Conservation (phyloP, 2,797 vertebrate genomes). For the Malacoraja senta region DNA sequence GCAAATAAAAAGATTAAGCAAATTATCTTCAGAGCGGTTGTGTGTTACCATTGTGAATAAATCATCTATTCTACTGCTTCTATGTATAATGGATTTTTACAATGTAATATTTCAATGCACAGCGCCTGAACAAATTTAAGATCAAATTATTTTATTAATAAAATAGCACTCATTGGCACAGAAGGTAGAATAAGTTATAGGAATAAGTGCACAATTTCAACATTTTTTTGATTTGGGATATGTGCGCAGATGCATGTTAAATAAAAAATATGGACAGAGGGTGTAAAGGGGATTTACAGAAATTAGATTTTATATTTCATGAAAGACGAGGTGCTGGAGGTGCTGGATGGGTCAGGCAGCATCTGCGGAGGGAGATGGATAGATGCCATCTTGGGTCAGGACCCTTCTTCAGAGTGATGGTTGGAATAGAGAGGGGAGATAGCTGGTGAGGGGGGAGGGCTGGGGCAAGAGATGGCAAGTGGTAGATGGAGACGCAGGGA, state of each 20-base stretch:
- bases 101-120: background rate
- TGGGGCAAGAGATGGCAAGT: too few species aligned
- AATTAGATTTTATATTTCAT: too few species aligned
- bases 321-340: too few species aligned
- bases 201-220: background rate
- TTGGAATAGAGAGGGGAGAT: too few species aligned
- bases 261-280: background rate
- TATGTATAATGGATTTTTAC: background rate
- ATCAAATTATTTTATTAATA: conserved; percentile 27
- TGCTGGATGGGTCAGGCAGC: too few species aligned
- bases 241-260: background rate
- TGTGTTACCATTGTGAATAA: background rate
- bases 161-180: background rate
- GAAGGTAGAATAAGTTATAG: background rate
- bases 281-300: background rate
- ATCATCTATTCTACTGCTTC: conserved; percentile 16
- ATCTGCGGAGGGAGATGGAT: too few species aligned
- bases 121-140: background rate
- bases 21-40: background rate
- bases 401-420: too few species aligned
- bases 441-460: too few species aligned
- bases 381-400: too few species aligned
- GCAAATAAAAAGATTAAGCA: conserved; percentile 36
- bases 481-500: too few species aligned
- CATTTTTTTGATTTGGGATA: background rate